These are phyloP conservation scores for Trachops cirrhosus DNA, from an alignment of 2,797 vertebrate species.

Conservation along the genomic window DNA sequence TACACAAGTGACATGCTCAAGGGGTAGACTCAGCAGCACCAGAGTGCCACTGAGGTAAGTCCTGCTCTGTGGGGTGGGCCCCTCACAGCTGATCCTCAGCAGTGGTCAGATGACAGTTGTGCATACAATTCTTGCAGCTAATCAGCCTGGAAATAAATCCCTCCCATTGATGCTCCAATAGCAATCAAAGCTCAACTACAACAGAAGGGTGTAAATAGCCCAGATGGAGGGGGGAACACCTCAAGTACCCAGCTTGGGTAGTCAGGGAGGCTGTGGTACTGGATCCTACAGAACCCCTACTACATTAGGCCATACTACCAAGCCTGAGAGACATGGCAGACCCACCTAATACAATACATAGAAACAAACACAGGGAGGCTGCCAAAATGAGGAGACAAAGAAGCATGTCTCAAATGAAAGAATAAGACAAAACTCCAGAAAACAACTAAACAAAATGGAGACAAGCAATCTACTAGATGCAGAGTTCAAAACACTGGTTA, in stretches of 20 bases:
- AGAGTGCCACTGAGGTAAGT: neutral
- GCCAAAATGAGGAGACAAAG: neutral
- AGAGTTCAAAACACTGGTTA: neutral
- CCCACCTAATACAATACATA: neutral
- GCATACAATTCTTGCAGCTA: neutral
- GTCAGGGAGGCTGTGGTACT: neutral
- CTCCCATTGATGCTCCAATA: neutral
- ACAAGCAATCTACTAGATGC: neutral
- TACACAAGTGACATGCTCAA: neutral
- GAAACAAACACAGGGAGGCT: neutral
- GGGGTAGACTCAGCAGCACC: neutral
- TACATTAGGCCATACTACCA: no score
- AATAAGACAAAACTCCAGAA: neutral
- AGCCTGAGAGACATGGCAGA: no score
- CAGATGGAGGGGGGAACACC: neutral
- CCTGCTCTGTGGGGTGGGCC: neutral
- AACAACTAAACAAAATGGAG: neutral
- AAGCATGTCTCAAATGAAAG: neutral
- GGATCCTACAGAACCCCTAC: neutral
- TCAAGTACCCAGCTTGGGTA: neutral
- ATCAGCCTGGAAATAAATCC: neutral
- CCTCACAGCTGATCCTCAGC: neutral
- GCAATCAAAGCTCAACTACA: neutral
- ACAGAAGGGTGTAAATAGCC: neutral
- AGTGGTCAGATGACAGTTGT: neutral